Base-by-base conservation (phyloP, 1,140 invertebrate species). In the Prorops nasuta region DNA sequence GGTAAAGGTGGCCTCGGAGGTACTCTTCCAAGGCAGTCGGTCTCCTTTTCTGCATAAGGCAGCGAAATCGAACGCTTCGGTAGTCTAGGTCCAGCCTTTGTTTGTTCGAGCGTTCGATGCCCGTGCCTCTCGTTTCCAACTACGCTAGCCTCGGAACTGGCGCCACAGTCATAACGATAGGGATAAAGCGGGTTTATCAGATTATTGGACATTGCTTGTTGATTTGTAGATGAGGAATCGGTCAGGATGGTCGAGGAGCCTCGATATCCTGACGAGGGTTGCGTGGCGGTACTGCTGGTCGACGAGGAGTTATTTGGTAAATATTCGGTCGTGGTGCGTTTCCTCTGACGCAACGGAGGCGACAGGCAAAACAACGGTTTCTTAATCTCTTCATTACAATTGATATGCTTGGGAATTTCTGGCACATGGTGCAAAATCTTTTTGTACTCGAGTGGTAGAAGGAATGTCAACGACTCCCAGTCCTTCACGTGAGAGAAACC, bases 401-500 rank as follows among this genome's bases (percentile, higher is more conserved):
- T 84, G 15, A 85, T 69, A 58, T 86, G 79, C 56, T 81, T 79
- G 31, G 83, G 81, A 20, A 88, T 63, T 79, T 91, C 88, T 9
- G 88, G 89, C 57, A 91, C 81, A 69, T 91, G 87, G 44, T 87
- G 81, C 43, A 92, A 65, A 37, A 89, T 69, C 46, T 78, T 80
- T 47, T 82, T 82, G 65, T 91, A 92, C 67, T 96, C 91, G 42
- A 80, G 77, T 0, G 92, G 93, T 32, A 96, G 69, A 15, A 96
- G 77, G 42, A 94, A 87, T 49, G 89, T 91, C 24, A 96, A 76
- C 1, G 91, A 94, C 64, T 94, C 90, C 92, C 92, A 96, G 67
- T 96, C 93, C 63, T 85, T 83, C 8, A 96, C 86, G 62, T 94
- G 90, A 17, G 83, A 83, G 50, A 94, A 86, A 49, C 89, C 88